Evolutionary conservation across 1,140 invertebrate genomes (phyloP), one percentile per base, ranked within the genome.

Genomic region (Aphidius ervi): DNA sequence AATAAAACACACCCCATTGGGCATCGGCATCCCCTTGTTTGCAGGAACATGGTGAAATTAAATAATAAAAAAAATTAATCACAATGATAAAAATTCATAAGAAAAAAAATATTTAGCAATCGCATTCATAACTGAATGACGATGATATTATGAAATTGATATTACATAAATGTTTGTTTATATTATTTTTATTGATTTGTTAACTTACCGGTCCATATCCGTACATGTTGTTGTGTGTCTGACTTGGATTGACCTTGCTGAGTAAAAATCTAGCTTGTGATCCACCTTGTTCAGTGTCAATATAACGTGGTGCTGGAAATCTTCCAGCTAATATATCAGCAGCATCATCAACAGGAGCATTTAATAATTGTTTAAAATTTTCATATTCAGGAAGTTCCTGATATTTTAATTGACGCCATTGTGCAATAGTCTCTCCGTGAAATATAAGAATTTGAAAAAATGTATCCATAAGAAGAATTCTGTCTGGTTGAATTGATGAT

Each of bases 371-470:
- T 67, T 91, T 91, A 77, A 99, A 99, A 76, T 97, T 97, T 69
- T 95, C 95, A 77, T 99, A 99, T 74, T 99, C 95, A 5, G 95
- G 90, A 82, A 95, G 88, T 67, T 98, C 92, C 70, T 99, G 95
- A 79, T 98, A 99, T 56, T 93, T 91, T 6, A 92, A 83, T 46
- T 92, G 91, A 63, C 93, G 86, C 97, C 97, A 99, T 71, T 95
- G 92, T 23, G 93, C 95, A 75, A 99, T 98, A 10, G 95, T 98
- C 91, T 99, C 96, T 81, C 98, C 98, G 74, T 98, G 95, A 80
- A 98, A 99, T 70, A 99, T 99, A 23, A 99, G 87, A 71, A 99
- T 97, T 76, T 99, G 97, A 87, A 99, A 99, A 82, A 99, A 99
- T 5, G 97, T 99, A 75, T 99, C 98, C 95, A 99, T 98, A 10